Evolutionary conservation across 1,140 invertebrate species (phyloP).

Genomic region (Cotesia vestalis): DNA sequence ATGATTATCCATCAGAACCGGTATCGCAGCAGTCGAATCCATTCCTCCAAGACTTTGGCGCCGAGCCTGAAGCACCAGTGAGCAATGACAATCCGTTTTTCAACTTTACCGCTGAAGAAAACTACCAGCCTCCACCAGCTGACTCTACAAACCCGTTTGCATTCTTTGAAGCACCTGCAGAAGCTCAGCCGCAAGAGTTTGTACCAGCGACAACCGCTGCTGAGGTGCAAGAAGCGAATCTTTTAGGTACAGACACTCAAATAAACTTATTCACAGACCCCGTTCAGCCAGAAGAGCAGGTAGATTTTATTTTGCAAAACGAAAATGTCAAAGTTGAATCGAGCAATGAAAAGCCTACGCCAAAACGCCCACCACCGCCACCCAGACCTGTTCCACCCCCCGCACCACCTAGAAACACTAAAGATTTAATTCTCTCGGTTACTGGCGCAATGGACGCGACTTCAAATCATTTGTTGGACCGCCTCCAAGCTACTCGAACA

Average conservation of each 20-base stretch:
- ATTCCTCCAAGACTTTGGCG: constrained; percentile 71
- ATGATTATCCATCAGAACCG: constrained; percentile 65
- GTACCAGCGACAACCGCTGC: constrained; percentile 34
- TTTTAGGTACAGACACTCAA: constrained; percentile 25
- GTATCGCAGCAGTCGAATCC: constrained; percentile 72
- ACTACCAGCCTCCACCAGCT: constrained; percentile 52
- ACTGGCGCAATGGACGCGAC: constrained; percentile 89
- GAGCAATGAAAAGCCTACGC: constrained; percentile 45
- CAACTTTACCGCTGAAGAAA: constrained; percentile 64
- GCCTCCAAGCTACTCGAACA: constrained; percentile 81
- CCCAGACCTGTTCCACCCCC: constrained; percentile 63
- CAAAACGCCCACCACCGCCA: constrained; percentile 59
- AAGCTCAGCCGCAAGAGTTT: constrained; percentile 18
- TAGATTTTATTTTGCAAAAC: constrained; percentile 36
- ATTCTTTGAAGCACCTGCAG: constrained; percentile 54
- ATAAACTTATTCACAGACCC: constrained; percentile 26
- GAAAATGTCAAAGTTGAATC: constrained; percentile 41
- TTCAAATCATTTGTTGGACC: constrained; percentile 82
- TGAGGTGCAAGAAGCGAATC: constrained; percentile 16
- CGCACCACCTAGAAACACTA: constrained; percentile 77
- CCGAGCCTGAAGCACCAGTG: constrained; percentile 43
- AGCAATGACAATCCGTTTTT: constrained; percentile 70
- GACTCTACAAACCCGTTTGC: constrained; percentile 71
- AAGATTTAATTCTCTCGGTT: constrained; percentile 85
- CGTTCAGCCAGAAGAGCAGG: not conserved